phyloP scores from a whole-genome alignment of 1,140 invertebrate species.

The Listronotus bonariensis region DNA sequence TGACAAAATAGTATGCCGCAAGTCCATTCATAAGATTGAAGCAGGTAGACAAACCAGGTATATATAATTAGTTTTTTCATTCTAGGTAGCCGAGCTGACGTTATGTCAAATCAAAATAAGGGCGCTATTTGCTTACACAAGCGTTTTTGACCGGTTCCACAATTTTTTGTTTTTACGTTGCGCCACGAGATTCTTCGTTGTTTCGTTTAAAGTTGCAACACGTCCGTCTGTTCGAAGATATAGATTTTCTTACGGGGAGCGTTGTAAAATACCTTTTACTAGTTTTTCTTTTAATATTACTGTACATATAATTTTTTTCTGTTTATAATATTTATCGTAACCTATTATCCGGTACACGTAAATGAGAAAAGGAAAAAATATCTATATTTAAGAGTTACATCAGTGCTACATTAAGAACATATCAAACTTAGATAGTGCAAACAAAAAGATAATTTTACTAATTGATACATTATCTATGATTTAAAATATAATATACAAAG shows the following conservation, averaged over 20 bases:
- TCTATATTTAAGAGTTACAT: too few relatives aligned
- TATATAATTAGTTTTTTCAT: constrained; percentile 52
- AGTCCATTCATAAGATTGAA: constrained; percentile 53
- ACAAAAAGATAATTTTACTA: too few relatives aligned
- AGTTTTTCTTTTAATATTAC: too few relatives aligned
- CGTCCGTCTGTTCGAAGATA: constrained; percentile 6
- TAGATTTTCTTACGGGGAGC: background rate
- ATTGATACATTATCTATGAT: too few relatives aligned
- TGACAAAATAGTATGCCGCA: constrained; percentile 44
- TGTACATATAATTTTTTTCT: too few relatives aligned
- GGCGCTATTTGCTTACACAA: constrained; percentile 36
- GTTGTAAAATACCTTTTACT: too few relatives aligned
- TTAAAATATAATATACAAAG: too few relatives aligned
- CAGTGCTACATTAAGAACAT: too few relatives aligned
- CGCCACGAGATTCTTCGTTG: constrained; percentile 36
- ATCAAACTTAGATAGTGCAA: too few relatives aligned
- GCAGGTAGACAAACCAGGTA: constrained; percentile 50
- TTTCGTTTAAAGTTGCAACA: constrained; percentile 24
- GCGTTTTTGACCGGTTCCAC: constrained; percentile 48
- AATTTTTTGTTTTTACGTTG: constrained; percentile 42
- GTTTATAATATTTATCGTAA: too few relatives aligned
- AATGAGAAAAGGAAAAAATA: too few relatives aligned
- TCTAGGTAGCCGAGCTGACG: constrained; percentile 18
- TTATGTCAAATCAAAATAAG: constrained; percentile 32
- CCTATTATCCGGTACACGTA: too few relatives aligned